A percentile compares a stretch with the other conserved stretches of the same genome.
These are phyloP conservation scores for Agrypnus murinus DNA, from an alignment of 2,888 invertebrate genomes.

Conservation along the genomic window DNA sequence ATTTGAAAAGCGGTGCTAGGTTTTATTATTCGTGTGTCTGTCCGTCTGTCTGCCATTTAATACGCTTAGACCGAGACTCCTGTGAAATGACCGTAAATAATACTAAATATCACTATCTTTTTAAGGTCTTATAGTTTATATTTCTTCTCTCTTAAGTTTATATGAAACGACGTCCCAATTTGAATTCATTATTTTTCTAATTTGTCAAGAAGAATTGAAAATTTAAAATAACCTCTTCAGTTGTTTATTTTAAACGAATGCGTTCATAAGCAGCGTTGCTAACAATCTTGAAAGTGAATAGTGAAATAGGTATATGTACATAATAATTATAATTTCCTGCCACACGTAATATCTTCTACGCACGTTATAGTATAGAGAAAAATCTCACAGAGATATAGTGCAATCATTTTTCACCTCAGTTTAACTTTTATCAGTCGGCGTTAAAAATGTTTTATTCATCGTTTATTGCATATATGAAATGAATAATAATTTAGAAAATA, in stretches of 20 bases:
- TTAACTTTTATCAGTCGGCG: slow-evolving; percentile 30
- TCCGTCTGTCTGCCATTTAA: slow-evolving; percentile 62
- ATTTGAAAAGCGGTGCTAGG: slow-evolving; percentile 63
- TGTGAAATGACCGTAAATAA: slow-evolving; percentile 60
- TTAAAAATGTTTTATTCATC: slow-evolving; percentile 39
- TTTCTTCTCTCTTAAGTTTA: background rate
- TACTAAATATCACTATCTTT: slow-evolving; percentile 42
- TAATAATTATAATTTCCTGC: slow-evolving; percentile 40
- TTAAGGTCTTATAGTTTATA: background rate
- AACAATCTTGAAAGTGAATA: background rate
- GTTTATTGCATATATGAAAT: slow-evolving; percentile 30
- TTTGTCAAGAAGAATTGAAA: background rate
- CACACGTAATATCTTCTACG: slow-evolving; percentile 5
- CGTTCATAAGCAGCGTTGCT: background rate
- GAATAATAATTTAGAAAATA: slow-evolving; percentile 16
- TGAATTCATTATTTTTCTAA: slow-evolving; percentile 16
- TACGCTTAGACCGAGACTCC: slow-evolving; percentile 60
- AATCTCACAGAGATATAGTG: slow-evolving; percentile 21
- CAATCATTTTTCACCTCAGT: slow-evolving; percentile 34
- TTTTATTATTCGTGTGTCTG: slow-evolving; percentile 63
- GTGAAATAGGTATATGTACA: too few species aligned
- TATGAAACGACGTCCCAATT: slow-evolving; percentile 22
- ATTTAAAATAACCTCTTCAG: background rate
- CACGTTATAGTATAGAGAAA: slow-evolving; percentile 19
- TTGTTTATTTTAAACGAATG: background rate